Base-by-base conservation (phyloP, 2,888 invertebrate species). In the Callimorpha dominula region DNA sequence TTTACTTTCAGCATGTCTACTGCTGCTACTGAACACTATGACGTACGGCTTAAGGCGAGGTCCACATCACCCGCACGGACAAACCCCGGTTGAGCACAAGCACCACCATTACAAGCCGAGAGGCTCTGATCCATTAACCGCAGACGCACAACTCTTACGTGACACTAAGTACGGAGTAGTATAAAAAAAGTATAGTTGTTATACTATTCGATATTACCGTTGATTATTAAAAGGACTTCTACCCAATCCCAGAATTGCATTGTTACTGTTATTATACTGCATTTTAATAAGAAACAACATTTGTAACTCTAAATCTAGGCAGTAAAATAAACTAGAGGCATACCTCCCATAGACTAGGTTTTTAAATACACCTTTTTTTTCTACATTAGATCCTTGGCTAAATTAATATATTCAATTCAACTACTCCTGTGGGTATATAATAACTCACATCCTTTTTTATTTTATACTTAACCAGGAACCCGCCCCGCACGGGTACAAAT, bases 81-180 rank as follows among this genome's bases (percentile, higher is more conserved):
- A 95, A 86, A 87, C 83, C 50, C 92, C 94, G 54, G 92, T 93
- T 57, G 91, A 91, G 1, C 91, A 90, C 31, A 83, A 85, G 5
- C 95, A 95, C 71, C 92, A 96, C 52, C 97, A 97, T 89, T 97
- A 97, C 88, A 94, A 95, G 80, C 97, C 97, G 0, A 90, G 92
- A 7, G 95, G 93, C 20, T 90, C 91, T 0, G 95, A 96, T 11
- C 97, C 97, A 75, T 91, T 98, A 65, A 97, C 97, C 0, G 96
- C 97, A 69, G 98, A 98, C 86, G 94, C 96, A 14, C 95, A 97
- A 84, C 92, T 98, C 40, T 94, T 98, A 71, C 98, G 98, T 79
- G 98, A 98, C 88, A 96, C 96, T 62, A 97, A 97, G 98, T 98
- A 92, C 94, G 96, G 89, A 31, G 14, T 54, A 5, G 8, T 12